Percentiles rank a stretch among this genome's conserved stretches.
Conservation (phyloP, 2,113 vertebrate genomes). For the Chaetodon trifascialis region DNA sequence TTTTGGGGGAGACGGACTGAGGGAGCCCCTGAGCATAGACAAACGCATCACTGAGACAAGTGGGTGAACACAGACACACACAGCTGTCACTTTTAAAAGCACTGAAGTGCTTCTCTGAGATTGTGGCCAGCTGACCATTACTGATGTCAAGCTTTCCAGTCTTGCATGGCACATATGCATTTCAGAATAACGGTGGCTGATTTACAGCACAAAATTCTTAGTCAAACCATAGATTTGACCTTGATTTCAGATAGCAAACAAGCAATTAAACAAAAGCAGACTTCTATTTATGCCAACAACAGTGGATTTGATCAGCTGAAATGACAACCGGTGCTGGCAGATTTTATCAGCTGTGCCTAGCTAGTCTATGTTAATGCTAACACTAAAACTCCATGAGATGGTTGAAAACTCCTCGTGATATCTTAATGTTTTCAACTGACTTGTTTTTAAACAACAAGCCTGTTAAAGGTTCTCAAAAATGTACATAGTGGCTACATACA, state of each 20-base stretch:
- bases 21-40: slow-evolving; percentile 89
- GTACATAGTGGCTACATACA: not conserved
- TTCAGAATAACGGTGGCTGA: not conserved
- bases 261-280: no score
- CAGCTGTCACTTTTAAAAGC: not conserved
- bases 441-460: no score
- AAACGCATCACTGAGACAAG: slow-evolving; percentile 94
- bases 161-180: not conserved
- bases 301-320: no score
- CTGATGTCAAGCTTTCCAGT: no score
- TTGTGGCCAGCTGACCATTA: no score
- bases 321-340: no score
- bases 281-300: no score
- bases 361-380: not conserved
- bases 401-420: not conserved
- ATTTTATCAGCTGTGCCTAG: no score
- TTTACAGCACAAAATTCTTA: not conserved
- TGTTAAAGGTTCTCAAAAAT: not conserved
- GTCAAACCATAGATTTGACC: not conserved
- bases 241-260: not conserved
- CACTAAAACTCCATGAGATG: not conserved
- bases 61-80: slow-evolving; percentile 78
- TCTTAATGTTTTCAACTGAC: not conserved
- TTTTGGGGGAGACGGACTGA: slow-evolving; percentile 86
- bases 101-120: not conserved